Evolutionary conservation across 2,113 vertebrate species (phyloP).

Genomic region (Salminus brasiliensis): DNA sequence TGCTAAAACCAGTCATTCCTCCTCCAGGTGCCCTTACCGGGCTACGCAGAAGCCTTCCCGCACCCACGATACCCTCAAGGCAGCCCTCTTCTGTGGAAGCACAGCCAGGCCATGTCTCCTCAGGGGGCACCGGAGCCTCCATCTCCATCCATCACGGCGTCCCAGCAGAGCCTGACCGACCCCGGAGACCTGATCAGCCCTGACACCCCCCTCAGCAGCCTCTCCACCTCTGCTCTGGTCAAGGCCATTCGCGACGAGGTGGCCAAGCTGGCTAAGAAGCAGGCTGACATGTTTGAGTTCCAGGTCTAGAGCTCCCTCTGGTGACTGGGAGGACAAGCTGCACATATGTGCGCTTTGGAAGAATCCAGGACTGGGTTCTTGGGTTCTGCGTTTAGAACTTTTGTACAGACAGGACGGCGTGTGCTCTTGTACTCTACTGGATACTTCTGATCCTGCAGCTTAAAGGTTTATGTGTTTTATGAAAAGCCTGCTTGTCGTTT

Average conservation of each 20-base stretch:
- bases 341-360: conserved; percentile 17
- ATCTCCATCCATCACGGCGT: conserved; percentile 73
- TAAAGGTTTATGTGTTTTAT: conserved; percentile 47
- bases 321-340: conserved; percentile 43
- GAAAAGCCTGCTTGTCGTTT: conserved; percentile 44
- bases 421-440: conserved; percentile 50
- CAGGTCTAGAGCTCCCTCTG: conserved; percentile 75
- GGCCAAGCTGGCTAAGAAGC: conserved; percentile 96
- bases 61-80: conserved; percentile 87
- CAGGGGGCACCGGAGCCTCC: conserved; percentile 80
- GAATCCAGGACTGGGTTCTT: neutral
- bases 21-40: conserved; percentile 88
- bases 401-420: conserved; percentile 2
- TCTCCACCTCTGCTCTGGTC: conserved; percentile 93
- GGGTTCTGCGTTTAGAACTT: neutral
- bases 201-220: conserved; percentile 84
- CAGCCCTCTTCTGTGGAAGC: conserved; percentile 87
- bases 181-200: conserved; percentile 77
- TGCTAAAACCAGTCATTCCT: conserved; percentile 15
- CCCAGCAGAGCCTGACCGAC: conserved; percentile 87
- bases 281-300: conserved; percentile 97
- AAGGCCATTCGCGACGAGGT: conserved; percentile 97
- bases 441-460: conserved; percentile 47
- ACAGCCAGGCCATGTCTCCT: conserved; percentile 79
- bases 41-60: conserved; percentile 95